Evolutionary conservation across 2,113 vertebrate species (phyloP).

Genomic region (Hippocampus barbouri): DNA sequence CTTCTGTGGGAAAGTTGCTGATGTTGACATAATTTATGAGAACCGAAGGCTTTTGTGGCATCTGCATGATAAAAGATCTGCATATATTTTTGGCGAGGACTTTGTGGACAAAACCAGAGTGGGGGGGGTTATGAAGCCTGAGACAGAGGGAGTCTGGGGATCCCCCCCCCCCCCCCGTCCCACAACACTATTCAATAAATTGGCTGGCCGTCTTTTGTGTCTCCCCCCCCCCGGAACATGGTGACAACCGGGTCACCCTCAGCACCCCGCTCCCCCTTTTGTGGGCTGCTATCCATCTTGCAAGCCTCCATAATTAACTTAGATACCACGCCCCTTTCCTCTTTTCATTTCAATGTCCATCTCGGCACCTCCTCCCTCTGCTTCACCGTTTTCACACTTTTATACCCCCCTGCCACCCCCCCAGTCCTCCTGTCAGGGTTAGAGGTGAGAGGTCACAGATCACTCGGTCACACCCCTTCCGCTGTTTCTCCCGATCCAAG

Average conservation of each 20-base stretch:
- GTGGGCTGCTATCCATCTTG: constrained; percentile 56
- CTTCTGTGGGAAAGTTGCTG: constrained; percentile 7
- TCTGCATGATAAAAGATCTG: constrained; percentile 35
- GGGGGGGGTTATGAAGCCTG: not conserved
- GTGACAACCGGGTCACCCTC: constrained; percentile 33
- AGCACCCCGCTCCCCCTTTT: constrained; percentile 21
- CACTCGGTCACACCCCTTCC: constrained; percentile 24
- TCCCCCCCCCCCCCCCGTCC: too few species aligned
- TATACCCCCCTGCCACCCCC: not conserved
- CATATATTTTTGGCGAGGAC: not conserved
- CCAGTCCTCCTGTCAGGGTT: constrained; percentile 20
- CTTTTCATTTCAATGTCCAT: constrained; percentile 30
- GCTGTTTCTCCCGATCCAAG: constrained; percentile 14
- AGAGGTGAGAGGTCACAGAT: constrained; percentile 54
- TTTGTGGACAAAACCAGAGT: constrained; percentile 4
- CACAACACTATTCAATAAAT: constrained; percentile 11
- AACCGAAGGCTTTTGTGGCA: constrained; percentile 5
- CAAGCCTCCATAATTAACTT: constrained; percentile 31
- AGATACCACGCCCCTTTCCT: constrained; percentile 29
- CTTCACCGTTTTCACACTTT: constrained; percentile 35
- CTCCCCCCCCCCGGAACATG: not conserved
- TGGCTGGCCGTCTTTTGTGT: constrained; percentile 36
- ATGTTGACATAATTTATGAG: constrained; percentile 22
- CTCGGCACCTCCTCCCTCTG: constrained; percentile 13
- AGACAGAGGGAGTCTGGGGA: not conserved